Evolutionary conservation across 2,888 invertebrate genomes (phyloP), one percentile per base, ranked within the genome.

Genomic region (Muscina levida): DNA sequence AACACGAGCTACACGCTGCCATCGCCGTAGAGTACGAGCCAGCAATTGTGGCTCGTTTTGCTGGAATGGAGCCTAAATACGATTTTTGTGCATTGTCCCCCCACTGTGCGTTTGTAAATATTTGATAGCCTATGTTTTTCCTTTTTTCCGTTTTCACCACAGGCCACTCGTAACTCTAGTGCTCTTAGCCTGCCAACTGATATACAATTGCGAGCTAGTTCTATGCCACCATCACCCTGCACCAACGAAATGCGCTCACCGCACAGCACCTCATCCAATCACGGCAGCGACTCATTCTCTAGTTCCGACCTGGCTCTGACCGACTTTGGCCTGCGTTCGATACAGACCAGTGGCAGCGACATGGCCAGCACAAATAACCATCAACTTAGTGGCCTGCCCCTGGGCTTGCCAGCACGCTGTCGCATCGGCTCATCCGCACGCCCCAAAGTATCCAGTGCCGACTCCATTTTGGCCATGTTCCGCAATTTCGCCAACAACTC

Each of bases 381-480:
- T 26, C 73, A 82, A 15, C 74, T 80, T n/a, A 77, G 79, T 57
- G 82, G 82, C 8, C 53, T 82, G n/a, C 48, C 76, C 1, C 15
- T 65, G 44, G 26, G 42, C 37, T 46, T 72, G 11, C 59, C 82
- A 24, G 19, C 70, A 24, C 83, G 85, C 39, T 67, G 73, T 79
- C 83, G 84, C 24, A 77, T 84, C 44, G 84, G 84, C 24, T 81
- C 84, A 39, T 87, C 87, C 19, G 85, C 89, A 22, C 88, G 90
- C 67, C 91, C 93, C 83, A 95, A 95, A 89, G 94, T 94, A 66
- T 93, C 95, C 31, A 95, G 95, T 86, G 95, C 95, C 10, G 95
- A 96, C 89, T 95, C 95, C 0, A 94, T 95, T 83, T 90, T 95
- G 80, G 95, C 95, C 10, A 95, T 95, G 94, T 95, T 95, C 87